These are phyloP conservation scores for Parnassius smintheus DNA, from an alignment of 2,888 invertebrate species.

Conservation along the genomic window DNA sequence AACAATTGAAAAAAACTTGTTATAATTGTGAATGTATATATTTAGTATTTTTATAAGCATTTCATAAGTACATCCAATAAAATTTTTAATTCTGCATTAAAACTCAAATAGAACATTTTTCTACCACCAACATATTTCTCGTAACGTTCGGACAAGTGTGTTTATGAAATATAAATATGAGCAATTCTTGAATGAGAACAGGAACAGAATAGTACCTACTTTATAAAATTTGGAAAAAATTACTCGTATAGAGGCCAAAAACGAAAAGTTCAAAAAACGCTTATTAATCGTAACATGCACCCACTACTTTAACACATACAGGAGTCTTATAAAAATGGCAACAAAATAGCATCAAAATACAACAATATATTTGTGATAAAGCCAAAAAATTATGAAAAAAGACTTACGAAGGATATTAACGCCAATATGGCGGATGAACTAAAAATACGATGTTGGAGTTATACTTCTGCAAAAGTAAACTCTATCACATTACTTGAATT, in stretches of 20 bases:
- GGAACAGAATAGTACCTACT: no score
- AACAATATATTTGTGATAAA: slow-evolving; percentile 60
- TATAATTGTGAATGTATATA: slow-evolving; percentile 28
- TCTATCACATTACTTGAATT: slow-evolving; percentile 65
- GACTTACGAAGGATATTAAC: slow-evolving; percentile 82
- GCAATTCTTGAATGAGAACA: slow-evolving; percentile 4
- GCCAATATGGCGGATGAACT: slow-evolving; percentile 87
- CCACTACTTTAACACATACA: slow-evolving; percentile 55
- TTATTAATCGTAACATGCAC: slow-evolving; percentile 58
- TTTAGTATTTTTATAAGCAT: slow-evolving; percentile 24
- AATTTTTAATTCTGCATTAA: no score
- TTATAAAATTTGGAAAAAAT: slow-evolving; percentile 16
- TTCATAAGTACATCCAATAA: not conserved
- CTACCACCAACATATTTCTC: no score
- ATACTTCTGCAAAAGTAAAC: slow-evolving; percentile 68
- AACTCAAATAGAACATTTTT: no score
- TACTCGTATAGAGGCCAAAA: slow-evolving; percentile 65
- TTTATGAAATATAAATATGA: slow-evolving; percentile 13
- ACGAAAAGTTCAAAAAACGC: slow-evolving; percentile 56
- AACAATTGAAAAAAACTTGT: slow-evolving; percentile 37
- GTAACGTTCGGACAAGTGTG: slow-evolving; percentile 5
- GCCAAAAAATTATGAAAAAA: slow-evolving; percentile 74
- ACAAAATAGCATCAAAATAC: slow-evolving; percentile 65
- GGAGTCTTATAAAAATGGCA: slow-evolving; percentile 76
- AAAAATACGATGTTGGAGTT: slow-evolving; percentile 79